These are phyloP conservation scores for Mamestra brassicae DNA, from an alignment of 2,888 invertebrate species.

Conservation along the genomic window DNA sequence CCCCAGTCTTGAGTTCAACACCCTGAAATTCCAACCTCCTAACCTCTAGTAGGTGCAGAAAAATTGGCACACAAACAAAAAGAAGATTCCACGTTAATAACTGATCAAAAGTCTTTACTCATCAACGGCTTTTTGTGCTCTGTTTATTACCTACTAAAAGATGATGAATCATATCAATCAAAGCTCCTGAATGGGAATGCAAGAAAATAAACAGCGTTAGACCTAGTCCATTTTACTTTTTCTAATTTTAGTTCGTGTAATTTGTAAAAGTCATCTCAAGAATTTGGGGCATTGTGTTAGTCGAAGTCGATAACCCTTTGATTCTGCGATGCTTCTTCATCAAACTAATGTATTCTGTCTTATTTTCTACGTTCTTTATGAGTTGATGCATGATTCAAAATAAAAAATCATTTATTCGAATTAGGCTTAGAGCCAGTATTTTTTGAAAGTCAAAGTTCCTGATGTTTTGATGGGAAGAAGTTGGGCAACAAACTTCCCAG, in stretches of 20 bases:
- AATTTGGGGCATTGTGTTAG: conserved; percentile 40
- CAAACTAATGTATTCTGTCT: background rate
- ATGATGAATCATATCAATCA: conserved; percentile 48
- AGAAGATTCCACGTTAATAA: conserved; percentile 10
- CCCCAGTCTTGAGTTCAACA: conserved; percentile 30
- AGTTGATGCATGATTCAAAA: background rate
- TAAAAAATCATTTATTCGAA: too few relatives aligned
- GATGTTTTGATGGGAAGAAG: too few relatives aligned
- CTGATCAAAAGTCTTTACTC: conserved; percentile 47
- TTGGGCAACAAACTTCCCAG: too few relatives aligned
- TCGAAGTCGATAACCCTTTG: conserved; percentile 13
- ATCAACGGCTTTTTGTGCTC: conserved; percentile 1
- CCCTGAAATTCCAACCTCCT: conserved; percentile 18
- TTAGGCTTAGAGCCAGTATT: too few relatives aligned
- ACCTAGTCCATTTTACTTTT: background rate
- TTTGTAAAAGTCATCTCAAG: conserved; percentile 41
- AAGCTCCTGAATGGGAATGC: conserved; percentile 32
- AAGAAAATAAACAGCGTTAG: conserved; percentile 21
- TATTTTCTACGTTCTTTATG: background rate
- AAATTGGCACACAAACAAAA: conserved; percentile 36
- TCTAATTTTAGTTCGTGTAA: conserved; percentile 30
- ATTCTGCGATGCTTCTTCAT: background rate
- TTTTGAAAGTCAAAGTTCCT: too few relatives aligned
- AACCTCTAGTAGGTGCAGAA: conserved; percentile 24
- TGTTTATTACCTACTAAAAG: conserved; percentile 17